Evolutionary conservation across 92 coral and sea anemone species (phyloP).

Genomic region (Meandrina meandrites): DNA sequence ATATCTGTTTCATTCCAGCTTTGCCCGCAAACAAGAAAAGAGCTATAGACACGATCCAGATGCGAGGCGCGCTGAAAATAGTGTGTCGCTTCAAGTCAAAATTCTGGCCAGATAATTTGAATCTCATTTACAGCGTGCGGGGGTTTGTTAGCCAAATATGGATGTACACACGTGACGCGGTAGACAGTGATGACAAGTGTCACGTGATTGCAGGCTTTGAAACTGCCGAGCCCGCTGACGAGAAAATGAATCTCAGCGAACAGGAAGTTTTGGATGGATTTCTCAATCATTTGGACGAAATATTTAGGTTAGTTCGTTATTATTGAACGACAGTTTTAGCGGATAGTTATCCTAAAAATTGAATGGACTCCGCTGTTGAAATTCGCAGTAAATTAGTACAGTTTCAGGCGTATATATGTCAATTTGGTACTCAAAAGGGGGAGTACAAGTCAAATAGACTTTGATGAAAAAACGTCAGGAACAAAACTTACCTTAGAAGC

Average conservation of each 20-base stretch:
- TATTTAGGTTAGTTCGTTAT: constrained; percentile 68
- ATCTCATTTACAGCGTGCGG: constrained; percentile 10
- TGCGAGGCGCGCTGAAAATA: constrained; percentile 85
- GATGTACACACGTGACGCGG: constrained; percentile 83
- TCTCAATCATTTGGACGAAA: constrained; percentile 79
- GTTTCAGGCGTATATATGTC: too few species aligned
- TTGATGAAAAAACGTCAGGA: too few species aligned
- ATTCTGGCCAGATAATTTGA: constrained; percentile 74
- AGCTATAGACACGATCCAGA: constrained; percentile 76
- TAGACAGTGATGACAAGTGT: constrained; percentile 68
- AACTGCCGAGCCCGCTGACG: constrained; percentile 82
- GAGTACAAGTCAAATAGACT: too few species aligned
- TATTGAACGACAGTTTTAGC: neutral
- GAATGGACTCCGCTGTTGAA: neutral
- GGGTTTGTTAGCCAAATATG: constrained; percentile 79
- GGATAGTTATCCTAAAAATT: neutral
- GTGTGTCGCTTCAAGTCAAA: constrained; percentile 81
- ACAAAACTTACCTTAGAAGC: too few species aligned
- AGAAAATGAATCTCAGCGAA: constrained; percentile 65
- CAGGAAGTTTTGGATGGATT: constrained; percentile 72
- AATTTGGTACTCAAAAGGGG: too few species aligned
- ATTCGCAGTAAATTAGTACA: neutral
- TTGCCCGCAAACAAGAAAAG: constrained; percentile 70
- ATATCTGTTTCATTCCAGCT: constrained; percentile 74
- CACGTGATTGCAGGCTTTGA: constrained; percentile 88